Evolutionary conservation across 1,140 invertebrate genomes (phyloP).

Genomic region (Linepithema humile): DNA sequence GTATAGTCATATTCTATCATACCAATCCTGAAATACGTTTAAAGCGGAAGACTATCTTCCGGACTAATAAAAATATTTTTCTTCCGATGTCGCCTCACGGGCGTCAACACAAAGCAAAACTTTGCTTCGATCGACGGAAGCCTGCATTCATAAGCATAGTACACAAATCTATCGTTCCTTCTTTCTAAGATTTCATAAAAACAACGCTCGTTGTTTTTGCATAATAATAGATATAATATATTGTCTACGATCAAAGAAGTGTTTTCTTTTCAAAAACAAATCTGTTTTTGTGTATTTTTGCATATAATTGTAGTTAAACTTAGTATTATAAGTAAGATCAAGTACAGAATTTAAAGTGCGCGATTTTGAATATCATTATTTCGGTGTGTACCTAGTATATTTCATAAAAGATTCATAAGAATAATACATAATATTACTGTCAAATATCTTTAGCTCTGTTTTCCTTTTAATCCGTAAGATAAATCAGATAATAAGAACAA

Average conservation of each 20-base stretch:
- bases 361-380: neutral
- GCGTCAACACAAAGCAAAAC: neutral
- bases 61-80: conserved; percentile 31
- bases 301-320: neutral
- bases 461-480: neutral
- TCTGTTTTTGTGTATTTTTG: neutral
- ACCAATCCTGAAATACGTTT: neutral
- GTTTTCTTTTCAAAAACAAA: neutral
- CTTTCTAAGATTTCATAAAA: neutral
- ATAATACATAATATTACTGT: neutral
- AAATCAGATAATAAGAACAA: neutral
- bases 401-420: conserved; percentile 11
- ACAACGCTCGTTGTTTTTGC: neutral
- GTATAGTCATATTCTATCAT: neutral
- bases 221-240: conserved; percentile 24
- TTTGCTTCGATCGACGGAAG: neutral
- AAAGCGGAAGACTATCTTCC: neutral
- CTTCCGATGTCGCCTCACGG: neutral
- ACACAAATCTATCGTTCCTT: neutral
- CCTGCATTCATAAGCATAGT: neutral
- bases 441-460: neutral
- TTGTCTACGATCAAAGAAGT: neutral
- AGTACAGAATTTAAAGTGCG: neutral
- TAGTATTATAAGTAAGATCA: neutral
- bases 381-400: neutral